phyloP scores from a whole-genome alignment of 2,797 vertebrate genomes.

The Sebastes trivittatus region DNA sequence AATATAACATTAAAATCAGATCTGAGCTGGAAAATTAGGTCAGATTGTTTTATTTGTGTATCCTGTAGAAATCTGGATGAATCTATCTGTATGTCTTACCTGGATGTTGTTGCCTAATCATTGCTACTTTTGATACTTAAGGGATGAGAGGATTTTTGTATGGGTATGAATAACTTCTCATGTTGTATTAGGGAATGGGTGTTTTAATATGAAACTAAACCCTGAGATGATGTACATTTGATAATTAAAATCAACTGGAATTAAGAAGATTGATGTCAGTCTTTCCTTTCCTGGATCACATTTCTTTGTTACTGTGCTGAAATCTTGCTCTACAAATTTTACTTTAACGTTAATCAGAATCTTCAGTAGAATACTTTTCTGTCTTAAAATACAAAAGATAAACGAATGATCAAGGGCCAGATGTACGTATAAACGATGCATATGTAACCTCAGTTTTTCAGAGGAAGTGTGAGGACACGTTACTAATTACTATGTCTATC shows the following conservation, averaged over 20 bases:
- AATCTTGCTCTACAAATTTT: neutral
- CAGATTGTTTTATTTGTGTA: constrained; percentile 18
- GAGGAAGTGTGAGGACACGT: too few species aligned
- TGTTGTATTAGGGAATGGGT: constrained; percentile 67
- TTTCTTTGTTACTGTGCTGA: neutral
- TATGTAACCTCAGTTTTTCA: too few species aligned
- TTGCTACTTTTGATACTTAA: constrained; percentile 72
- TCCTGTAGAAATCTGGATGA: neutral
- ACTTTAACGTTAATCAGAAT: neutral
- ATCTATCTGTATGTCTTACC: neutral
- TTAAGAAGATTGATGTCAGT: constrained; percentile 14
- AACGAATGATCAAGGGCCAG: too few species aligned
- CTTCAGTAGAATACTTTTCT: neutral
- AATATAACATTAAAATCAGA: neutral
- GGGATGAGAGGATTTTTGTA: constrained; percentile 47
- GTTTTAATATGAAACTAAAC: constrained; percentile 71
- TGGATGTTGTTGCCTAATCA: constrained; percentile 46
- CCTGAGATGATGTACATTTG: constrained; percentile 80
- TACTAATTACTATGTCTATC: too few species aligned
- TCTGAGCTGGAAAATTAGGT: neutral
- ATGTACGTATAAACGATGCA: too few species aligned
- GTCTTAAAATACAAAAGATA: too few species aligned
- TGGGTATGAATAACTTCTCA: neutral
- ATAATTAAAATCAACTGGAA: constrained; percentile 77
- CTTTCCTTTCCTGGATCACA: neutral